A percentile compares a stretch with the other conserved stretches of the same genome.
Conservation (phyloP, 2,113 vertebrate species). For the Gymnorhina tibicen region DNA sequence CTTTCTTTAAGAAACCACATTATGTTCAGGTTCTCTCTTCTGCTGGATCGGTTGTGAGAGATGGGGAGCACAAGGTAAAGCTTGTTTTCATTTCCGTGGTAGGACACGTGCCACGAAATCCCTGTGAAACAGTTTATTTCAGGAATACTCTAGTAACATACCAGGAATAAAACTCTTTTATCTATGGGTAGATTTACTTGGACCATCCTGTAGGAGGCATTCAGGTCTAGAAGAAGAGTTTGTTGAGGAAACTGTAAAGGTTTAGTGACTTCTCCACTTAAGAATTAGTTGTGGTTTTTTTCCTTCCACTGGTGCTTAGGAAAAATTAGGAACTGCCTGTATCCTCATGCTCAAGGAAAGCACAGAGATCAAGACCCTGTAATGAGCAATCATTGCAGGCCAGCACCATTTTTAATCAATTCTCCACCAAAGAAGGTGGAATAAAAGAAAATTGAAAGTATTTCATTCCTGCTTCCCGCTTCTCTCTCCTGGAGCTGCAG, state of each 20-base stretch:
- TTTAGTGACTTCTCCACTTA: not conserved
- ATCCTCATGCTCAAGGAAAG: not conserved
- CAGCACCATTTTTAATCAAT: not conserved
- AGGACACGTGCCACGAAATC: not conserved
- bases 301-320: not conserved
- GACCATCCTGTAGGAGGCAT: not conserved
- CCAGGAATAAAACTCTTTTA: not conserved
- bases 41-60: not conserved
- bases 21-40: not conserved
- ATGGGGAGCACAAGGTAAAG: not conserved
- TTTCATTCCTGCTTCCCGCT: not conserved
- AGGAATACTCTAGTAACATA: not conserved
- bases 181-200: not conserved
- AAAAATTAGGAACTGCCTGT: not conserved
- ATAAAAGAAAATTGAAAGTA: not conserved
- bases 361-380: too few relatives aligned
- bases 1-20: not conserved
- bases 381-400: not conserved
- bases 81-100: fast-evolving
- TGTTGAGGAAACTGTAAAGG: fast-evolving
- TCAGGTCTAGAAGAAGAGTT: not conserved
- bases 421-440: not conserved
- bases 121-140: not conserved
- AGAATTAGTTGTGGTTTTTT: not conserved
- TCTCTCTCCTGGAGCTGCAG: not conserved